These are phyloP conservation scores for Sebastes flavidus DNA, from an alignment of 2,797 vertebrate genomes.

Conservation along the genomic window DNA sequence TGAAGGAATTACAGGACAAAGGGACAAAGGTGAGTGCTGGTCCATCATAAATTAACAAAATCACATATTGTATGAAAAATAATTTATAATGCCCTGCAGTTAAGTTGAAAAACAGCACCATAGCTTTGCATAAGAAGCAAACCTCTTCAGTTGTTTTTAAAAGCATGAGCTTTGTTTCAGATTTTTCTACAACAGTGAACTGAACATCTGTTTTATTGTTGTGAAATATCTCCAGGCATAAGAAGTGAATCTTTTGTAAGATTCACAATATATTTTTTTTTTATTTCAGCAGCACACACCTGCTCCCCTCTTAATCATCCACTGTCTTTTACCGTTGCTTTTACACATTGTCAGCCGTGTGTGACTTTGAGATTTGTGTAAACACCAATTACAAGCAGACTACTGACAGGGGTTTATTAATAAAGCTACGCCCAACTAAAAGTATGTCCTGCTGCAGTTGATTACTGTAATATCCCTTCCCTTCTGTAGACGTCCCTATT, in stretches of 20 bases:
- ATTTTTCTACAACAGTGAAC: neutral
- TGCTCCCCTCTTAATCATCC: slow-evolving; percentile 41
- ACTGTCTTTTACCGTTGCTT: slow-evolving; percentile 34
- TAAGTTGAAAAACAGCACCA: neutral
- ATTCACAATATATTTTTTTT: slow-evolving; percentile 28
- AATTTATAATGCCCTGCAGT: neutral
- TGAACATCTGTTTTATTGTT: neutral
- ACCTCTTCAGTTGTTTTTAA: slow-evolving; percentile 14
- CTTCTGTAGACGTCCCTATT: slow-evolving; percentile 97
- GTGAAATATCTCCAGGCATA: slow-evolving; percentile 5
- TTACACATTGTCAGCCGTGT: slow-evolving; percentile 38
- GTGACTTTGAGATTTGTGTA: slow-evolving; percentile 38
- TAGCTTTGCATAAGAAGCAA: slow-evolving; percentile 10
- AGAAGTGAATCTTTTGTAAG: slow-evolving; percentile 21
- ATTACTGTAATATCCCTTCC: slow-evolving; percentile 98
- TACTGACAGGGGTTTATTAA: slow-evolving; percentile 55
- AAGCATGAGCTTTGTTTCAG: slow-evolving; percentile 49
- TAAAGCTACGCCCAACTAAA: slow-evolving; percentile 58
- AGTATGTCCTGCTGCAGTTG: slow-evolving; percentile 79
- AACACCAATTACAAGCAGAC: slow-evolving; percentile 45
- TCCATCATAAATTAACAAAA: neutral
- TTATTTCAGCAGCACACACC: slow-evolving; percentile 10
- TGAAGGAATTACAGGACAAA: slow-evolving; percentile 93
- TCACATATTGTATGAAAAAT: neutral
- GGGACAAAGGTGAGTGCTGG: slow-evolving; percentile 88